These are phyloP conservation scores for Drosophila arizonae DNA, from an alignment of 1,140 invertebrate genomes.

Conservation along the genomic window DNA sequence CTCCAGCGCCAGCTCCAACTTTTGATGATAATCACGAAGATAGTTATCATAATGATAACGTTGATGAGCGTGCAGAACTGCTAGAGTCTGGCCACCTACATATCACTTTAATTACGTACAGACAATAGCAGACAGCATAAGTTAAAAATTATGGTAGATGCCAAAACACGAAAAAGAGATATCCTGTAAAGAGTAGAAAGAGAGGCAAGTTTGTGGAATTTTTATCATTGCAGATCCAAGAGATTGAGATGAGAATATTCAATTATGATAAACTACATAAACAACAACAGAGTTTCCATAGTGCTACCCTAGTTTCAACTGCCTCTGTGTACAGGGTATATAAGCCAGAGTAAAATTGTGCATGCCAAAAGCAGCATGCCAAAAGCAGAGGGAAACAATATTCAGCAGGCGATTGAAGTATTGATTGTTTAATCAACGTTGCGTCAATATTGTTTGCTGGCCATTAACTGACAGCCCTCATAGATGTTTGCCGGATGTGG, in stretches of 20 bases:
- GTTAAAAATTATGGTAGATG: neutral
- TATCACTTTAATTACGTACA: constrained; percentile 71
- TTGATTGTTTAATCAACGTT: constrained; percentile 66
- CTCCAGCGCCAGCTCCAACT: constrained; percentile 6
- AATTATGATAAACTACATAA: too few relatives aligned
- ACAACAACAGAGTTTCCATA: too few relatives aligned
- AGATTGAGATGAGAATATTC: too few relatives aligned
- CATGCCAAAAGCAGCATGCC: constrained; percentile 34
- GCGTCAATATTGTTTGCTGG: constrained; percentile 35
- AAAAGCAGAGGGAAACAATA: constrained; percentile 19
- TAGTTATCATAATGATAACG: constrained; percentile 29
- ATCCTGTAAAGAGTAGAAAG: neutral
- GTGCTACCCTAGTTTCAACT: too few relatives aligned
- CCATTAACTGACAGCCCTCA: constrained; percentile 54
- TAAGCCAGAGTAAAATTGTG: constrained; percentile 23
- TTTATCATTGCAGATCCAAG: too few relatives aligned
- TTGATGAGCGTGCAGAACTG: constrained; percentile 45
- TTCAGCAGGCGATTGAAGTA: constrained; percentile 49
- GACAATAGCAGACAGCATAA: constrained; percentile 25
- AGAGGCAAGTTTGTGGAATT: too few relatives aligned
- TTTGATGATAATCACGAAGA: constrained; percentile 23
- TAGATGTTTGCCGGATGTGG: constrained; percentile 58
- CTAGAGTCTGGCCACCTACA: constrained; percentile 48
- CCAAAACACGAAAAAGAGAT: constrained; percentile 3
- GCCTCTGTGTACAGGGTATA: neutral